Percentiles rank a stretch among this genome's conserved stretches.
Evolutionary conservation across 2,797 vertebrate species (phyloP).

Genomic region (Ceryle rudis): DNA sequence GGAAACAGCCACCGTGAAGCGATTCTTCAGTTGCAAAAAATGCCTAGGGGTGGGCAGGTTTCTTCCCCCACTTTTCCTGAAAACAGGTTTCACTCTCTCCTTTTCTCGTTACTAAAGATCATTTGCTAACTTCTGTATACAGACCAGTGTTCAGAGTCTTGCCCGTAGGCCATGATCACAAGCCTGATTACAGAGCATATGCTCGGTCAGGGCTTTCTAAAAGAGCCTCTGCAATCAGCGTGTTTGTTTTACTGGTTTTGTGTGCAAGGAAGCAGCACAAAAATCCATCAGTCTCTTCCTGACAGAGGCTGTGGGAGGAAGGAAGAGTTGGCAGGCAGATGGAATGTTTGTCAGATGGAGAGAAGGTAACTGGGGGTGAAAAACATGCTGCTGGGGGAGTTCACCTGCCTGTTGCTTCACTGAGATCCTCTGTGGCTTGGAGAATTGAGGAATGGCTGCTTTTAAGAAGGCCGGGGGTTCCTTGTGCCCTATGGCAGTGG

Average conservation of each 20-base stretch:
- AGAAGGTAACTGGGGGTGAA: neutral
- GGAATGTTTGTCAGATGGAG: neutral
- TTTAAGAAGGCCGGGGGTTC: neutral
- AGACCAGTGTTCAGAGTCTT: neutral
- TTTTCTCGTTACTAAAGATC: neutral
- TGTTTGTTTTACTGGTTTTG: neutral
- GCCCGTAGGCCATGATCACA: neutral
- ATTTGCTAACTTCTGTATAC: neutral
- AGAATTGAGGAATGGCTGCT: neutral
- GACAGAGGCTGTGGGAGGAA: neutral
- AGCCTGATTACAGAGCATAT: neutral
- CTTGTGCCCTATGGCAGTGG: neutral
- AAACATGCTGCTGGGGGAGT: neutral
- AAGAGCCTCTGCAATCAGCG: neutral
- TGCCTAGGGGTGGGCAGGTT: fast-evolving
- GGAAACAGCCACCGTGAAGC: neutral
- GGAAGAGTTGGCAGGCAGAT: neutral
- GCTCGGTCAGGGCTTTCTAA: neutral
- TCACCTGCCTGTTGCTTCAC: neutral
- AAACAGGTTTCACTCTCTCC: neutral
- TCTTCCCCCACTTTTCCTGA: neutral
- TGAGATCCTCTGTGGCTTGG: neutral
- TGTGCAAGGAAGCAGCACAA: neutral
- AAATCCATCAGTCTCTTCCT: slow-evolving; percentile 11
- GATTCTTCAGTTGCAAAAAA: neutral